Evolutionary conservation across 2,113 vertebrate genomes (phyloP).

Genomic region (Gymnocephalus cernua): DNA sequence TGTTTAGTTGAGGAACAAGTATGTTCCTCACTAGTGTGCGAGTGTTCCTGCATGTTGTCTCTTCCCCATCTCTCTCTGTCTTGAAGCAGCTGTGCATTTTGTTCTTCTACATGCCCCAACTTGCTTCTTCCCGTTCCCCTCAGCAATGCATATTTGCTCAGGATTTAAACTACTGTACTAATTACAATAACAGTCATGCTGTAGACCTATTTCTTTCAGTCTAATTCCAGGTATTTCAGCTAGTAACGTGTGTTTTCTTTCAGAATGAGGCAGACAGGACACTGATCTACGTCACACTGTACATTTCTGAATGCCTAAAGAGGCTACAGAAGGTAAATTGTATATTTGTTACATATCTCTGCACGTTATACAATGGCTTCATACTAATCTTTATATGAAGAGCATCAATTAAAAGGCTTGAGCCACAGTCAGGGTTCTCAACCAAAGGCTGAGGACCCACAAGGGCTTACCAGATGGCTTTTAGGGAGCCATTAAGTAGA

Average conservation of each 20-base stretch:
- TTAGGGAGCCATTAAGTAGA: conserved; percentile 3
- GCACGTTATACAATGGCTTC: neutral
- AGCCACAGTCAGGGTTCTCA: neutral
- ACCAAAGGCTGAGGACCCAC: neutral
- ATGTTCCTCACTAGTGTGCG: neutral
- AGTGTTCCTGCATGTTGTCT: neutral
- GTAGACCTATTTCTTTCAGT: neutral
- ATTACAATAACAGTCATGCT: neutral
- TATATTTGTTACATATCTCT: neutral
- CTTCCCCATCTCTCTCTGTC: neutral
- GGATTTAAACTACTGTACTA: neutral
- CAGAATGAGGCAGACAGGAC: conserved; percentile 99
- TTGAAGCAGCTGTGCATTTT: conserved; percentile 23
- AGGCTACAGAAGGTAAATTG: conserved; percentile 94
- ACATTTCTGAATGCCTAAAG: conserved; percentile 99
- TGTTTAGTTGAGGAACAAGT: neutral
- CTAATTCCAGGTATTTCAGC: neutral
- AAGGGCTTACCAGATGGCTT: neutral
- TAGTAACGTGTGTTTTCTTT: conserved; percentile 32
- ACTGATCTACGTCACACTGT: conserved; percentile 96
- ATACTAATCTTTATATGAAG: neutral
- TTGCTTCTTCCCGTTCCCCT: conserved; percentile 39
- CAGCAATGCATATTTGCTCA: conserved; percentile 37
- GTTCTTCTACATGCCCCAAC: conserved; percentile 67
- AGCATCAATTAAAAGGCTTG: neutral